phyloP scores from a whole-genome alignment of 2,888 invertebrate species.

The Oscheius onirici region DNA sequence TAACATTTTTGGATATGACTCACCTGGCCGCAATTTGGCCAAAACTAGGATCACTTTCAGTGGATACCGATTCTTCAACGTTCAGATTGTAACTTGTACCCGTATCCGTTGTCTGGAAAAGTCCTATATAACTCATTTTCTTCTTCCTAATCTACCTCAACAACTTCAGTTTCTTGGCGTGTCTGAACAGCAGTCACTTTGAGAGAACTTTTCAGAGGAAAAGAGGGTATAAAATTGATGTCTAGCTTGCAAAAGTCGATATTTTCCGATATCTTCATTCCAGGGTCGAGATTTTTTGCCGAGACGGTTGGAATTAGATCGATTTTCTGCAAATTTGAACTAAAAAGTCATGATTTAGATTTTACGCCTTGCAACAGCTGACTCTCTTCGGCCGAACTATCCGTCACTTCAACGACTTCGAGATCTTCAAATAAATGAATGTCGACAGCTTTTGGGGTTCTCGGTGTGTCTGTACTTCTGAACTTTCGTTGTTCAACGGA shows the following conservation, averaged over 20 bases:
- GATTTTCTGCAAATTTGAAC: neutral
- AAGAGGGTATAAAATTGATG: constrained; percentile 1
- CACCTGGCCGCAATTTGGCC: constrained; percentile 3
- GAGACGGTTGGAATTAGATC: neutral
- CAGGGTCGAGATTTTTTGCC: neutral
- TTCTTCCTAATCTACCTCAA: constrained; percentile 2
- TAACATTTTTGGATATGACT: neutral
- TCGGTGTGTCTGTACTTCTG: neutral
- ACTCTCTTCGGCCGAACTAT: constrained; percentile 12
- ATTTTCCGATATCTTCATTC: neutral
- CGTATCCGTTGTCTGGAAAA: constrained; percentile 8
- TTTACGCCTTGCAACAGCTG: too few species aligned
- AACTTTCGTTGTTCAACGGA: too few species aligned
- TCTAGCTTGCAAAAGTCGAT: neutral
- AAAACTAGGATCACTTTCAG: constrained; percentile 7
- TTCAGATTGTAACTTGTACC: constrained; percentile 15
- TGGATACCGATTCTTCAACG: constrained; percentile 7
- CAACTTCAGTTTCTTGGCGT: neutral
- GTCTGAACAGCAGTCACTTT: constrained; percentile 10
- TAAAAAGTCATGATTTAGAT: too few species aligned
- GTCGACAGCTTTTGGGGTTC: neutral
- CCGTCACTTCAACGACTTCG: constrained; percentile 20
- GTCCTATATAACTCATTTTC: too few species aligned
- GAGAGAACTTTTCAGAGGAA: neutral
- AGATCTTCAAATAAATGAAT: neutral